Percentiles rank a stretch among this genome's conserved stretches.
Evolutionary conservation across 1,140 invertebrate genomes (phyloP).

Genomic region (Rhynchophorus ferrugineus): DNA sequence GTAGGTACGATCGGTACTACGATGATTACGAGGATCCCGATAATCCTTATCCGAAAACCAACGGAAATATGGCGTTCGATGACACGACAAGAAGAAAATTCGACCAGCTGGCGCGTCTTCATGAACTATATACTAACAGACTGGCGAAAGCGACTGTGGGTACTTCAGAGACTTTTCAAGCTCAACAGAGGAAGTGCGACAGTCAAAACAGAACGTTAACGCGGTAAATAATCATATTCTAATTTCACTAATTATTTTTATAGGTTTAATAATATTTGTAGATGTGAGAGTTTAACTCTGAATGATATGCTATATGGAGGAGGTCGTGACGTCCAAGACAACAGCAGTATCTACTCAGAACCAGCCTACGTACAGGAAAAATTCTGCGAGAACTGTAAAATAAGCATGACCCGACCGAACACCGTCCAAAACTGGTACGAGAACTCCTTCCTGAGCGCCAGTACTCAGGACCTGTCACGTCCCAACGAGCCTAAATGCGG

Average conservation of each 20-base stretch:
- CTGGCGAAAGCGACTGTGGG: conserved; percentile 54
- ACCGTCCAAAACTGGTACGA: conserved; percentile 52
- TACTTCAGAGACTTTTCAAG: conserved; percentile 48
- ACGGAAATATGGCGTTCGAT: conserved; percentile 28
- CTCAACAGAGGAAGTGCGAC: conserved; percentile 37
- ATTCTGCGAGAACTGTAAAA: conserved; percentile 67
- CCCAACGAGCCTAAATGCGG: conserved; percentile 32
- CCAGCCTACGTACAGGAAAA: conserved; percentile 69
- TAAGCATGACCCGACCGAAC: conserved; percentile 60
- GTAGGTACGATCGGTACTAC: conserved; percentile 29
- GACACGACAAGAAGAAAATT: conserved; percentile 45
- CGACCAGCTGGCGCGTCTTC: conserved; percentile 58
- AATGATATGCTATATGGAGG: conserved; percentile 60
- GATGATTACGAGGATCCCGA: conserved; percentile 41
- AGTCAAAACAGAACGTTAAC: conserved; percentile 38
- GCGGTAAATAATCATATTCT: no score
- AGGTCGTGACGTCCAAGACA: conserved; percentile 56
- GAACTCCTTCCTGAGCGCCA: conserved; percentile 37
- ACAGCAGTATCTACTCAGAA: conserved; percentile 72
- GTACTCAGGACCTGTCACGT: conserved; percentile 44
- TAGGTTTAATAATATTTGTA: not conserved
- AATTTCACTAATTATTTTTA: no score
- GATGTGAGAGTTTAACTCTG: conserved; percentile 59
- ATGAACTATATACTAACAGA: conserved; percentile 60
- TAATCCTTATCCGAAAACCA: conserved; percentile 29